Conservation (phyloP, 2,113 vertebrate genomes). For the Actenoides lindsayi region DNA sequence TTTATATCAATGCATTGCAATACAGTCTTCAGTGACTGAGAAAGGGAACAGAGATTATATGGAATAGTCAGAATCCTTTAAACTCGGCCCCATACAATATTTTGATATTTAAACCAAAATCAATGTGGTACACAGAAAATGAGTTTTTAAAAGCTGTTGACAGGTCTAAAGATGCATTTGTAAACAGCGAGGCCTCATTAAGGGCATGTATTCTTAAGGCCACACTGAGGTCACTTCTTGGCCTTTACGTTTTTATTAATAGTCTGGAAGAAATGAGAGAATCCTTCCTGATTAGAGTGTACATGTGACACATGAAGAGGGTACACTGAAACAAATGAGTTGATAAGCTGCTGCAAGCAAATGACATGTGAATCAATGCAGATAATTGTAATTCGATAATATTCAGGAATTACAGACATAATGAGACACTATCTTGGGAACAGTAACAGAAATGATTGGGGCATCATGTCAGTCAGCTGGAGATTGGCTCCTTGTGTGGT, state of each 20-base stretch:
- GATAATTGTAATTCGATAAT: slow-evolving; percentile 9
- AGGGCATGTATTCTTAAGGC: not conserved
- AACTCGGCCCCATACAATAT: not conserved
- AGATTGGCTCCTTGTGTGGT: not conserved
- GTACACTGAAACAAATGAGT: not conserved
- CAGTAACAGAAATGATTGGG: not conserved
- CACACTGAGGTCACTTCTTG: not conserved
- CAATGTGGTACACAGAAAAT: not conserved
- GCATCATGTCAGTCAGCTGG: not conserved
- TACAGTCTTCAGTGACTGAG: not conserved
- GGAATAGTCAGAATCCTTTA: not conserved
- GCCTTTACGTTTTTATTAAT: slow-evolving; percentile 2
- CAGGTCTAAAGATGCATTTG: not conserved
- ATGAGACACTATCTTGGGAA: not conserved
- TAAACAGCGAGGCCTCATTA: slow-evolving; percentile 4
- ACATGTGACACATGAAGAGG: not conserved
- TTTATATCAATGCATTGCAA: not conserved
- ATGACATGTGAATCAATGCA: not conserved
- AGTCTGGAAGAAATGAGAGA: not conserved
- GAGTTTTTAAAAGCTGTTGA: not conserved
- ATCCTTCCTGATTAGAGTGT: not conserved
- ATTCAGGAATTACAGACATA: slow-evolving; percentile 24
- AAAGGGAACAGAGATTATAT: not conserved
- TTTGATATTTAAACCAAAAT: not conserved
- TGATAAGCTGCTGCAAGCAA: slow-evolving; percentile 20